phyloP scores from a whole-genome alignment of 2,888 invertebrate genomes.

The Cartodere bifasciata region DNA sequence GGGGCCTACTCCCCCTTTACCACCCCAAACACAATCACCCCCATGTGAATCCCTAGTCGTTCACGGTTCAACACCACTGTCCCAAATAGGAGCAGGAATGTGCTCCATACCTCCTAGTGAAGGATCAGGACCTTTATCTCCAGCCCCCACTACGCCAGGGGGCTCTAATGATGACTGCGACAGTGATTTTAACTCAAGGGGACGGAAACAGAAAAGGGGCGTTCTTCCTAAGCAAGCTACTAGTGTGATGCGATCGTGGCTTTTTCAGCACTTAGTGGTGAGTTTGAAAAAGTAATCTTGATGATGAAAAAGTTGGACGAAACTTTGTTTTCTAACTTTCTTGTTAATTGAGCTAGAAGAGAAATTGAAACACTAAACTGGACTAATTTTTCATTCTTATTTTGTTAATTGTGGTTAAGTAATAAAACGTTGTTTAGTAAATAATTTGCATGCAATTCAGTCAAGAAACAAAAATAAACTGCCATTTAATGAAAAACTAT shows the following conservation, averaged over 20 bases:
- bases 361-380: no score
- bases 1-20: constrained; percentile 28
- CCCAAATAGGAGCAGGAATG: constrained; percentile 69
- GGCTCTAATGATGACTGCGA: constrained; percentile 46
- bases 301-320: no score
- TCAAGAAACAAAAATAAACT: no score
- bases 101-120: constrained; percentile 44
- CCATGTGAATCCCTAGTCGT: constrained; percentile 42
- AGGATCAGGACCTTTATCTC: constrained; percentile 42
- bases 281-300: constrained; percentile 34
- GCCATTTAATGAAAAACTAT: no score
- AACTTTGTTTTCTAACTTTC: no score
- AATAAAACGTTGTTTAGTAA: no score
- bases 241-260: constrained; percentile 91
- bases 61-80: constrained; percentile 76
- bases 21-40: constrained; percentile 33
- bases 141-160: constrained; percentile 47
- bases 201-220: constrained; percentile 58
- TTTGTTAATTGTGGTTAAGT: no score
- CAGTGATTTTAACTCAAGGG: constrained; percentile 33
- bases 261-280: constrained; percentile 92
- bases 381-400: no score
- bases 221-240: constrained; percentile 93
- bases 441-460: no score
- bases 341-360: no score